phyloP scores from a whole-genome alignment of 2,797 vertebrate genomes.

The Anabacerthia variegaticeps region DNA sequence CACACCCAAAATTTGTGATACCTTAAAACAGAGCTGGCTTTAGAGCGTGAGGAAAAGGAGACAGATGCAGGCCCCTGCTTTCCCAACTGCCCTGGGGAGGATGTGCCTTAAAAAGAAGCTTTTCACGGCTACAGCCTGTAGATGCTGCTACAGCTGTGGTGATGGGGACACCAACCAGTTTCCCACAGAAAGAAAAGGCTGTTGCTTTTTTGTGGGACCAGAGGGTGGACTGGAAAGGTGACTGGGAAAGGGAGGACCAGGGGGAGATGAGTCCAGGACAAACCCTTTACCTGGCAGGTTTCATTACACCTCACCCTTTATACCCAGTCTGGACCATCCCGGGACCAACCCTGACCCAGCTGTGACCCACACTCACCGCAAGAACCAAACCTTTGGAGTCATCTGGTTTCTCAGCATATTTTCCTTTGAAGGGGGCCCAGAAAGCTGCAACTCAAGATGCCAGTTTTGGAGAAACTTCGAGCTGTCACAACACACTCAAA shows the following conservation, averaged over 20 bases:
- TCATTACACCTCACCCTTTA: background rate
- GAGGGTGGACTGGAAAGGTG: background rate
- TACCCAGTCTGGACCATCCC: background rate
- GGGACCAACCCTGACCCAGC: background rate
- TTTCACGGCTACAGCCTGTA: background rate
- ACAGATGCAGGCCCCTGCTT: background rate
- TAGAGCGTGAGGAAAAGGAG: background rate
- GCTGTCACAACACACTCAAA: accelerated
- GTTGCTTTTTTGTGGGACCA: background rate
- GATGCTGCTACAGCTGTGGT: accelerated
- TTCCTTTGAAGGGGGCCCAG: background rate
- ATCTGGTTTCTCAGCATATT: background rate
- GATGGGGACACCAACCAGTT: background rate
- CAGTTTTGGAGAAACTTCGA: background rate
- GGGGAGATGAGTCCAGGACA: background rate
- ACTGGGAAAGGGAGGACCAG: background rate
- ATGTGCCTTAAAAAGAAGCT: background rate
- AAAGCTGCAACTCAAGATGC: background rate
- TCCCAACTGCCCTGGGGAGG: background rate
- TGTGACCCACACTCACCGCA: background rate
- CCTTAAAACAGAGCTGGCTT: background rate
- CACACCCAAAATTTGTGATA: background rate
- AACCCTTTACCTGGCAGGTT: background rate
- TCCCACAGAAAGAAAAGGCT: background rate
- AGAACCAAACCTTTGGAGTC: background rate